A percentile compares a stretch with the other conserved stretches of the same genome.
Conservation (phyloP, 2,888 invertebrate species). For the Idaea aversata region DNA sequence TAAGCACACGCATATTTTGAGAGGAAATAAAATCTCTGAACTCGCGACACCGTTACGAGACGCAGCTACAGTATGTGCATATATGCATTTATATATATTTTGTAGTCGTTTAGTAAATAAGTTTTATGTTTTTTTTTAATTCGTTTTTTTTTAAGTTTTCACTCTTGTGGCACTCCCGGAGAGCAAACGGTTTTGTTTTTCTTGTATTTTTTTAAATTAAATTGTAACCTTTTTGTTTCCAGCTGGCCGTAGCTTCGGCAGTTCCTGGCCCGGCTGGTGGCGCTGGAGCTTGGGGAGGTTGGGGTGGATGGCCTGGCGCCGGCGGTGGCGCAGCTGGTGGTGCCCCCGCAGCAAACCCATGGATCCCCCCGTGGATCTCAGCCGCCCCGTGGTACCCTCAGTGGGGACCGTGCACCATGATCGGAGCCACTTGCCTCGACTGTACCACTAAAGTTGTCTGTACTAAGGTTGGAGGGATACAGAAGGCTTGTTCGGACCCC, state of each 20-base stretch:
- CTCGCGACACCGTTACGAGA: too few relatives aligned
- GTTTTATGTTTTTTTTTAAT: too few relatives aligned
- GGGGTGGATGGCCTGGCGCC: constrained; percentile 29
- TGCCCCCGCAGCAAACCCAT: constrained; percentile 51
- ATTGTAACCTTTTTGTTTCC: constrained; percentile 11
- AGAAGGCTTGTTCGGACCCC: constrained; percentile 61
- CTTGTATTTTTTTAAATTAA: too few relatives aligned
- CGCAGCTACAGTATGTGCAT: too few relatives aligned
- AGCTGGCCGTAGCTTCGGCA: constrained; percentile 57
- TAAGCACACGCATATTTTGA: too few relatives aligned
- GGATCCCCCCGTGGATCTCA: constrained; percentile 68
- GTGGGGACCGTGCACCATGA: constrained; percentile 58
- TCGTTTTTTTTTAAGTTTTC: too few relatives aligned
- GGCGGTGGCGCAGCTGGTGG: constrained; percentile 26
- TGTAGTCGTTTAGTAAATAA: too few relatives aligned
- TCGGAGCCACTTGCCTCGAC: constrained; percentile 58
- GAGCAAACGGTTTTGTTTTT: too few relatives aligned
- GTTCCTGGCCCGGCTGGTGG: constrained; percentile 43
- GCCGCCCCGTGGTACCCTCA: constrained; percentile 64
- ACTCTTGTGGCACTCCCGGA: too few relatives aligned
- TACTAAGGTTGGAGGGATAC: constrained; percentile 63
- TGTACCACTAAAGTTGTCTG: constrained; percentile 63
- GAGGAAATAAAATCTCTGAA: too few relatives aligned
- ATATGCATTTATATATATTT: too few relatives aligned
- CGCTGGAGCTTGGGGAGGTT: constrained; percentile 25